Evolutionary conservation across 2,113 vertebrate genomes (phyloP).

Genomic region (Anthoscopus minutus): DNA sequence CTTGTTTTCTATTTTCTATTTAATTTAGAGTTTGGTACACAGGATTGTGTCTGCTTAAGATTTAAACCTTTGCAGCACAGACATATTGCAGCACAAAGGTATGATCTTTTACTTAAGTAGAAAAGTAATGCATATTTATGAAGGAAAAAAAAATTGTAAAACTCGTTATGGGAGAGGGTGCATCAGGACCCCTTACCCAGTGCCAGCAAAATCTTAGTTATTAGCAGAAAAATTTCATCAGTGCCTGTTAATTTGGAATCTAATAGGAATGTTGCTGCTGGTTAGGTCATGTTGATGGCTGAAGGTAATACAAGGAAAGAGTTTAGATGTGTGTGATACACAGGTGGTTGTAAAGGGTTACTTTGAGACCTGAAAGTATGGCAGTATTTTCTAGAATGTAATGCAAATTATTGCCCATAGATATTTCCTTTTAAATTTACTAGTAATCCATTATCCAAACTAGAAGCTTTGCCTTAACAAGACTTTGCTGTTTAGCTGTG

Average conservation of each 20-base stretch:
- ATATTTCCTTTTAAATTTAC: background rate
- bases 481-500: background rate
- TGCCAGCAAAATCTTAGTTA: background rate
- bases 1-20: background rate
- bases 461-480: background rate
- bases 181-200: background rate
- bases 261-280: background rate
- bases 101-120: background rate
- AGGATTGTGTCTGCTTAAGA: background rate
- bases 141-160: background rate
- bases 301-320: background rate
- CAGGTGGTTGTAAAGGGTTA: background rate
- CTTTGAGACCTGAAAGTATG: background rate
- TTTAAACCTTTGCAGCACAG: background rate
- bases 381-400: background rate
- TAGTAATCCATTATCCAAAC: background rate
- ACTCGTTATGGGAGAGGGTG: background rate
- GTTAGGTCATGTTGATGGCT: background rate
- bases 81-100: background rate
- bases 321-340: background rate
- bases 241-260: background rate
- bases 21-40: background rate
- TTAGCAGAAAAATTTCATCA: background rate
- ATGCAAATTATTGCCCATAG: background rate
- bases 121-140: background rate